Base-by-base conservation (phyloP, 2,888 invertebrate genomes). In the Nemoura dubitans region DNA sequence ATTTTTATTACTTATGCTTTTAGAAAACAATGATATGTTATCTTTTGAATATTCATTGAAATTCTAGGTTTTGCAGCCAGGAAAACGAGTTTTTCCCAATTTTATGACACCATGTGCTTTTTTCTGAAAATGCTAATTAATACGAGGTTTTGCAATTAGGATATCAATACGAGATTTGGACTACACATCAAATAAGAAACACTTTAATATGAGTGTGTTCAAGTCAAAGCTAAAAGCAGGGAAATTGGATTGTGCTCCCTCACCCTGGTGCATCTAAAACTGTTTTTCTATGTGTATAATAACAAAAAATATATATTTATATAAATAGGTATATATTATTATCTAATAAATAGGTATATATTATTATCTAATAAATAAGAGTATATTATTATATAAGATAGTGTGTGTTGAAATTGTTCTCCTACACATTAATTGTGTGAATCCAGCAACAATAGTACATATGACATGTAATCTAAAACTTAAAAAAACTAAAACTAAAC, bases 401-500 rank as follows among this genome's bases (percentile, higher is more conserved):
- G 3, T 21, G 14, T 59, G 59, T 59, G 59, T 59, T 59, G 59
- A 21, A 59, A 59, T 16, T 59, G 59, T 59, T 59, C 59, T 59
- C 59, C 59, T 59, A 59, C 2, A 59, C 16, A 59, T 59, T 10
- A 59, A 59, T 59, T 59, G 59, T 59, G 59, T 59, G 59, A 7
- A 21, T 59, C 14, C 59, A 59, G 59, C 59, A 59, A 59, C 59
- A 59, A 59, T 3, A 21, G n/a, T n/a, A n/a, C n/a, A 21, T 59
- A 59, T 2, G 59, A 59, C 59, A 59, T 21, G 21, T 59, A 59
- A 59, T 59, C 59, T 59, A 59, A 59, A 59, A 59, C 59, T n/a
- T n/a, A n/a, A 59, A 21, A 59, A 59, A 59, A 59, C 59, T 59
- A 59, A 59, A 59, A 59, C 59, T 59, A 59, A 59, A 59, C 59